Conservation (phyloP, 2,888 invertebrate genomes). For the Metacarcinus magister region DNA sequence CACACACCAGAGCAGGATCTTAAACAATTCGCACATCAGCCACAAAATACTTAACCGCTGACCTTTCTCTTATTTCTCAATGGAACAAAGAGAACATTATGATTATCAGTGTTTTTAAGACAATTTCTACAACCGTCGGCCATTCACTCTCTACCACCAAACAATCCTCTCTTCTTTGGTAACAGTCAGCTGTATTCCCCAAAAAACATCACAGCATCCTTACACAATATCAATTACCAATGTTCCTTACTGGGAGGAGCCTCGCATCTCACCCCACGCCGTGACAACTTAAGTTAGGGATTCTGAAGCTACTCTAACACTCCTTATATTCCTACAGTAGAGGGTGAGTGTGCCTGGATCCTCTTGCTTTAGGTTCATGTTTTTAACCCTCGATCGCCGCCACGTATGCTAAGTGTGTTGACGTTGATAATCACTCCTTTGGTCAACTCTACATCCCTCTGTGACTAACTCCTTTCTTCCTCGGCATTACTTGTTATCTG, state of each 20-base stretch:
- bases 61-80: constrained; percentile 44
- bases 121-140: neutral
- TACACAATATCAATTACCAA: neutral
- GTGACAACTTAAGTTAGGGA: neutral
- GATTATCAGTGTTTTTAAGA: constrained; percentile 23
- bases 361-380: no score
- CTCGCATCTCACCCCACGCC: neutral
- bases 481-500: neutral
- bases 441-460: neutral
- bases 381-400: neutral
- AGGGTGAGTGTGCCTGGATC: no score
- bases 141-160: neutral
- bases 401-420: neutral
- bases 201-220: neutral
- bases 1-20: neutral
- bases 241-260: neutral
- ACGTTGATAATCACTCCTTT: neutral
- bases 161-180: neutral
- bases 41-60: constrained; percentile 15
- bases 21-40: neutral
- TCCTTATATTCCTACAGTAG: neutral
- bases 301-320: neutral
- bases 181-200: neutral
- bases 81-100: constrained; percentile 32
- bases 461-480: constrained; percentile 16